Percentiles rank a stretch among this genome's conserved stretches.
Evolutionary conservation across 2,888 invertebrate species (phyloP).

Genomic region (Drosophila infuscata): DNA sequence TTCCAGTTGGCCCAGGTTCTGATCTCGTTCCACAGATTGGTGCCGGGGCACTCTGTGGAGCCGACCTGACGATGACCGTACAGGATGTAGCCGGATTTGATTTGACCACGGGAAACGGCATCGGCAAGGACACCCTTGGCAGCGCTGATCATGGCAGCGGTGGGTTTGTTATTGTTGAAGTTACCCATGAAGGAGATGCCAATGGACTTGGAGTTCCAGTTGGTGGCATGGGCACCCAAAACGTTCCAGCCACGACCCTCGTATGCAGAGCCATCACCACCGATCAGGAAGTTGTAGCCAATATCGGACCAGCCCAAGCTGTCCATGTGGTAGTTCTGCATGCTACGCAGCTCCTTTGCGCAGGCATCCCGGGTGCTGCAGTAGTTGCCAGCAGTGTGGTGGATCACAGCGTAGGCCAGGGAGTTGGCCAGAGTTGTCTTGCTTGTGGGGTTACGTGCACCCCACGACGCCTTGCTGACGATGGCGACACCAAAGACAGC

Average conservation of each 20-base stretch:
- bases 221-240: slow-evolving; percentile 75
- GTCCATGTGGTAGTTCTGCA: slow-evolving; percentile 77
- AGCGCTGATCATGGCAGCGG: slow-evolving; percentile 61
- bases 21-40: slow-evolving; percentile 76
- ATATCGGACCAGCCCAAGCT: slow-evolving; percentile 74
- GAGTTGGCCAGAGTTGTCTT: slow-evolving; percentile 46
- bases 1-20: slow-evolving; percentile 78
- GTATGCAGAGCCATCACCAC: slow-evolving; percentile 78
- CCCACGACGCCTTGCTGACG: slow-evolving; percentile 65
- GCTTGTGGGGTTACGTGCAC: slow-evolving; percentile 67
- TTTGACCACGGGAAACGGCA: slow-evolving; percentile 63
- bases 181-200: slow-evolving; percentile 81
- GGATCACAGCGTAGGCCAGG: slow-evolving; percentile 64
- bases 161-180: slow-evolving; percentile 55
- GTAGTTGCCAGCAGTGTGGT: slow-evolving; percentile 71
- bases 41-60: slow-evolving; percentile 80
- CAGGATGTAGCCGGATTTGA: slow-evolving; percentile 55
- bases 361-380: slow-evolving; percentile 65
- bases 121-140: slow-evolving; percentile 69
- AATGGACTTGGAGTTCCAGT: slow-evolving; percentile 74
- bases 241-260: slow-evolving; percentile 76
- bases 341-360: slow-evolving; percentile 61
- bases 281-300: slow-evolving; percentile 77
- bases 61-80: slow-evolving; percentile 80
- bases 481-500: slow-evolving; percentile 57